These are phyloP conservation scores for Lomographa bimaculata DNA, from an alignment of 2,888 invertebrate genomes.

Conservation along the genomic window DNA sequence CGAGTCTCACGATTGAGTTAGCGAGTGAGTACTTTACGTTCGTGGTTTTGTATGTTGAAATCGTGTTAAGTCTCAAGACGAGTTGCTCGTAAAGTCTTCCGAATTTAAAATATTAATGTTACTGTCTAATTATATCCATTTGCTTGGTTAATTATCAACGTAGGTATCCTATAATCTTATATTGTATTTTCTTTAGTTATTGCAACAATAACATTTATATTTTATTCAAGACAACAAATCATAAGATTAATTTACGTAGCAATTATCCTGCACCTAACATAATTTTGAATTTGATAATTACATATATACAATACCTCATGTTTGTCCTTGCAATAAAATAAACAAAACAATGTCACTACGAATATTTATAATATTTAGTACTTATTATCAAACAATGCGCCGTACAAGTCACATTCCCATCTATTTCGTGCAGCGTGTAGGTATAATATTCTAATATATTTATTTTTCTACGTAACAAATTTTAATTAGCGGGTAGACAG, in stretches of 20 bases:
- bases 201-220: no score
- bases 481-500: background rate
- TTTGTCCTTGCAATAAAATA: slow-evolving; percentile 12
- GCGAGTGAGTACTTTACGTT: slow-evolving; percentile 25
- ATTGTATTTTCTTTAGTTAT: no score
- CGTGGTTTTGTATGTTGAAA: slow-evolving; percentile 31
- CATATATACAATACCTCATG: no score
- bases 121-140: background rate
- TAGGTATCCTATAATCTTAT: no score
- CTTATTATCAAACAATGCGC: slow-evolving; percentile 17
- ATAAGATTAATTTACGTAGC: no score
- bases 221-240: no score
- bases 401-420: slow-evolving; percentile 32
- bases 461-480: no score
- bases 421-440: no score
- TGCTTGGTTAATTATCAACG: no score
- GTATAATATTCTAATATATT: no score
- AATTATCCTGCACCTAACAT: no score
- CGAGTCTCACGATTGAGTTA: slow-evolving; percentile 42
- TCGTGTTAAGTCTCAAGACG: slow-evolving; percentile 17
- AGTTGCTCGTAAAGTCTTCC: slow-evolving; percentile 13
- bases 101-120: slow-evolving; percentile 7
- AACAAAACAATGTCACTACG: slow-evolving; percentile 15
- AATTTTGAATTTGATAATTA: no score
- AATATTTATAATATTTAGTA: slow-evolving; percentile 5